Conservation (phyloP, 2,888 invertebrate species). For the Selenia dentaria region DNA sequence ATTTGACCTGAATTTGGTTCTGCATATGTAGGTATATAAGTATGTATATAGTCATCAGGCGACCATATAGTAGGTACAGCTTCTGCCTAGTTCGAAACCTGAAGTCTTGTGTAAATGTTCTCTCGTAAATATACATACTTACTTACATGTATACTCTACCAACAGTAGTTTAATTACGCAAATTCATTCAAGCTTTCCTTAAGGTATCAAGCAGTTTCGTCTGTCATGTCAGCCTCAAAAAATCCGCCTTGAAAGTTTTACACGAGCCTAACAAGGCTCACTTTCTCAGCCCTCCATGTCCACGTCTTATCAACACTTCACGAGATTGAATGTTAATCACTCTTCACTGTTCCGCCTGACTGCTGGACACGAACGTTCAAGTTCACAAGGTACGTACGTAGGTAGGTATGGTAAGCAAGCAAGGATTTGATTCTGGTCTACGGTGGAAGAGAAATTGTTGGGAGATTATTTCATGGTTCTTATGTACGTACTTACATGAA, state of each 20-base stretch:
- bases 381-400: constrained; percentile 6
- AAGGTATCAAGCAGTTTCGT: constrained; percentile 7
- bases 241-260: constrained; percentile 25
- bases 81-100: too few species aligned
- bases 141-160: too few species aligned
- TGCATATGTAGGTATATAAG: too few species aligned
- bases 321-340: constrained; percentile 34
- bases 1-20: too few species aligned
- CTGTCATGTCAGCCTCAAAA: constrained; percentile 13
- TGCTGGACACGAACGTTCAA: constrained; percentile 18
- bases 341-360: constrained; percentile 25
- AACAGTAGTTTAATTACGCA: not conserved
- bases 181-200: constrained; percentile 5
- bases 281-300: constrained; percentile 38
- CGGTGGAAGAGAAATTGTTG: too few species aligned
- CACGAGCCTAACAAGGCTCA: constrained; percentile 37
- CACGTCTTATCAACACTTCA: constrained; percentile 35
- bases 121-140: too few species aligned
- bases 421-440: not conserved
- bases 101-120: too few species aligned
- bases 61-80: too few species aligned
- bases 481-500: too few species aligned
- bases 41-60: too few species aligned
- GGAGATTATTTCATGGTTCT: too few species aligned
- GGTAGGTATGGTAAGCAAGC: not conserved